Conservation (phyloP, 2,797 vertebrate species). For the Benthosema pterotum region DNA sequence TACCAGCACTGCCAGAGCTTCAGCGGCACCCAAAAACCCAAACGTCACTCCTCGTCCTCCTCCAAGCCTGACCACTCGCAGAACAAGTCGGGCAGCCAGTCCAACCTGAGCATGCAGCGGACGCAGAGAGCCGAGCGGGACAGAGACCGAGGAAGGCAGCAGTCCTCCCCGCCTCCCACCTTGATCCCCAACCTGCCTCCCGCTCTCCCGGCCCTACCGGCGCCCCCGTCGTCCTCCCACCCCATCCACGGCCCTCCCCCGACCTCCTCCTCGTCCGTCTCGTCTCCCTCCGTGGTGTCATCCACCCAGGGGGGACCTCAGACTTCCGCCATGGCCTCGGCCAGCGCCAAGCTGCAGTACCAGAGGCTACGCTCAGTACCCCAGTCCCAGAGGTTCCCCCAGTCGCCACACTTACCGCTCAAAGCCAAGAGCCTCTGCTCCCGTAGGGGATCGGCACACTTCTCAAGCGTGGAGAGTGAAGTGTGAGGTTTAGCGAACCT, state of each 20-base stretch:
- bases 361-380: conserved; percentile 85
- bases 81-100: conserved; percentile 81
- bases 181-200: conserved; percentile 67
- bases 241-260: conserved; percentile 73
- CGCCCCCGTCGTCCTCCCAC: conserved; percentile 76
- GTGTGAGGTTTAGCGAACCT: conserved; percentile 79
- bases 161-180: conserved; percentile 69
- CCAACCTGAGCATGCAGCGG: conserved; percentile 78
- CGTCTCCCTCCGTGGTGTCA: conserved; percentile 81
- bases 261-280: conserved; percentile 85
- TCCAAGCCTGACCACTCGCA: conserved; percentile 77
- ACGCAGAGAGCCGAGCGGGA: conserved; percentile 73
- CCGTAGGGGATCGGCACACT: conserved; percentile 89
- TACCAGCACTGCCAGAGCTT: conserved; percentile 80
- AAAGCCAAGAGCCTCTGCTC: conserved; percentile 90
- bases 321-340: conserved; percentile 81
- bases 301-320: conserved; percentile 81
- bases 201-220: conserved; percentile 75
- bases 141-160: conserved; percentile 63
- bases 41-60: conserved; percentile 75
- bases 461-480: conserved; percentile 94
- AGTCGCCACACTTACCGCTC: conserved; percentile 83
- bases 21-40: conserved; percentile 69
- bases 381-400: conserved; percentile 81
- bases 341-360: conserved; percentile 89